Percentiles rank a stretch among this genome's conserved stretches.
These are phyloP conservation scores for Heliconius congener DNA, from an alignment of 1,140 invertebrate genomes.

Conservation along the genomic window DNA sequence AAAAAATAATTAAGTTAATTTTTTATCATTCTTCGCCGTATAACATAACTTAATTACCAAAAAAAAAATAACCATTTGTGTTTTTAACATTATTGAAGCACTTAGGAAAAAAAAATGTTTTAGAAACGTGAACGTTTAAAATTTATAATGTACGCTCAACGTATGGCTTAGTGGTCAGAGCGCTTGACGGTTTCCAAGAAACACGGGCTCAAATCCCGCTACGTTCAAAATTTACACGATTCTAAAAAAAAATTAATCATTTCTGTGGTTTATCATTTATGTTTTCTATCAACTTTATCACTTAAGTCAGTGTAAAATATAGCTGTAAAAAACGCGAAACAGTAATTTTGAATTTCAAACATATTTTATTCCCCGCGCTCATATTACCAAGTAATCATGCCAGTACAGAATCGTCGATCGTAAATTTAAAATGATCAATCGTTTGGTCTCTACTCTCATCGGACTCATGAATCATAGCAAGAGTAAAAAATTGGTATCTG, in stretches of 20 bases:
- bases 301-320: neutral
- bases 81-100: no score
- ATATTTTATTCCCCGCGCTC: constrained; percentile 4
- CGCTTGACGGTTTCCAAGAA: no score
- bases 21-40: no score
- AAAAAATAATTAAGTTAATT: no score
- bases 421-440: constrained; percentile 43
- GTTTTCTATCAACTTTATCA: neutral
- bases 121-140: no score
- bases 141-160: no score
- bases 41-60: no score
- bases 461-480: constrained; percentile 25
- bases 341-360: constrained; percentile 13
- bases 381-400: constrained; percentile 25
- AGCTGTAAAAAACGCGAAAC: neutral
- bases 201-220: no score
- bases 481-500: neutral
- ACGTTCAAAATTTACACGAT: no score
- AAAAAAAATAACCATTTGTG: no score
- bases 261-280: neutral
- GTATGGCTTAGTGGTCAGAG: no score
- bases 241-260: neutral
- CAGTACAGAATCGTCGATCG: constrained; percentile 20
- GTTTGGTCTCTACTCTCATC: constrained; percentile 29
- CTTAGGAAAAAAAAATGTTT: no score